phyloP scores from a whole-genome alignment of 2,888 invertebrate species.

The Xestia c-nigrum region DNA sequence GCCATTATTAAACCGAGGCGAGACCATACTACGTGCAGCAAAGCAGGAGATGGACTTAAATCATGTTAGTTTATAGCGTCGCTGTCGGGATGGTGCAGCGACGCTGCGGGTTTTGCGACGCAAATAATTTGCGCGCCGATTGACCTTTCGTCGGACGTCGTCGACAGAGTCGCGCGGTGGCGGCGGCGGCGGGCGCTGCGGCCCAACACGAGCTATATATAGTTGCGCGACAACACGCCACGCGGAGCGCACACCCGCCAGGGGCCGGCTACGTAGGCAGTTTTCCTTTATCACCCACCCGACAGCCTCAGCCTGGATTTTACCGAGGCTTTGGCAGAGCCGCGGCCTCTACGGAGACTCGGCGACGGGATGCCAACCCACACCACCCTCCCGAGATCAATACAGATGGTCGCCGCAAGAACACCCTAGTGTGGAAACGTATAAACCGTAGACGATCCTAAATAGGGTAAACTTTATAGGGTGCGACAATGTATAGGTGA shows the following conservation, averaged over 20 bases:
- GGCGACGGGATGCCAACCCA: constrained; percentile 88
- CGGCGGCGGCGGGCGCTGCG: constrained; percentile 82
- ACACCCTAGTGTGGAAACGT: constrained; percentile 81
- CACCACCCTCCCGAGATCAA: constrained; percentile 89
- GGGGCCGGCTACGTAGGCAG: constrained; percentile 89
- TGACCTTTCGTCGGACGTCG: constrained; percentile 89
- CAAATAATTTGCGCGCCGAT: constrained; percentile 91
- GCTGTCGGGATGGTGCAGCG: constrained; percentile 79
- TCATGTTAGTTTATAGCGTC: constrained; percentile 67
- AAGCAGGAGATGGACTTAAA: constrained; percentile 63
- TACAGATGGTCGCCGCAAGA: constrained; percentile 88
- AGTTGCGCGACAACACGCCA: constrained; percentile 87
- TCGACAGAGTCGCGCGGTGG: constrained; percentile 77
- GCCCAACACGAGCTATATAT: constrained; percentile 89
- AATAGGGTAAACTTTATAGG: constrained; percentile 71
- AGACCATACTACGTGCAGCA: constrained; percentile 43
- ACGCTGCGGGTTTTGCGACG: constrained; percentile 88
- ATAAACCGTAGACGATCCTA: constrained; percentile 71
- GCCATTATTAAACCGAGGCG: constrained; percentile 48
- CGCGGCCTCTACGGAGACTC: constrained; percentile 81
- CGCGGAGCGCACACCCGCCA: constrained; percentile 84
- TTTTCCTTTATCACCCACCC: constrained; percentile 89
- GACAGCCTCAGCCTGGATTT: constrained; percentile 88
- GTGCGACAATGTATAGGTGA: constrained; percentile 62
- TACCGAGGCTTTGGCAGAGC: constrained; percentile 85